Evolutionary conservation across 2,888 invertebrate genomes (phyloP), one percentile per base, ranked within the genome.

Genomic region (Eristalinus sepulchralis): DNA sequence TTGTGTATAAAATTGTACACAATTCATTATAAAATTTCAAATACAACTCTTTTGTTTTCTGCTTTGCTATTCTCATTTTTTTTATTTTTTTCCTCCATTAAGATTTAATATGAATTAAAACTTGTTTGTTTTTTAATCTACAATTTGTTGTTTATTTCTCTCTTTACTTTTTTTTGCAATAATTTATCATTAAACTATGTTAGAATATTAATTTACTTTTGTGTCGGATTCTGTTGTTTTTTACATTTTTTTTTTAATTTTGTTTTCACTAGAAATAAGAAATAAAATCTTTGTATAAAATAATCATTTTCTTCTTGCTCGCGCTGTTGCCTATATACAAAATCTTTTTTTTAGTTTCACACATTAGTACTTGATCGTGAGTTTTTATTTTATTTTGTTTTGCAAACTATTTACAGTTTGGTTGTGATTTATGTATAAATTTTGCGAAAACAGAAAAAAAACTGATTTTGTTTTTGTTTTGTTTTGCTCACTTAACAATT

Each of bases 131-230:
- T 57, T 59, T 13, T 39, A 22, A 68, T 24, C 68, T 73, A 73
- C 20, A 36, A 62, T 39, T 77, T 57, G 62, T 57, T 39, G 20
- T 72, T 62, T 62, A n/a, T 36, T 64, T 39, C 57, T 67, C 33
- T 34, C 17, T 78, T 55, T 34, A 47, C 22, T 34, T 72, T 72
- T 71, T 64, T 72, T 71, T 64, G 22, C 20, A 71, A 73, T 81
- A 78, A 79, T 86, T 66, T 86, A 86, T 70, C 78, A 79, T 86
- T 79, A 75, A 75, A 75, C 83, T 86, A 79, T 8, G 24, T 59
- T 47, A 71, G 53, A 75, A 84, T 78, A 66, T 62, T 64, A 66
- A 17, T 53, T 17, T 62, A 64, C 66, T 39, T 70, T 64, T 83
- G 63, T 59, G 62, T 78, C 27, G 71, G 57, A 47, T 73, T 27